These are phyloP conservation scores for Plestiodon gilberti DNA, from an alignment of 2,113 vertebrate species.

Conservation along the genomic window DNA sequence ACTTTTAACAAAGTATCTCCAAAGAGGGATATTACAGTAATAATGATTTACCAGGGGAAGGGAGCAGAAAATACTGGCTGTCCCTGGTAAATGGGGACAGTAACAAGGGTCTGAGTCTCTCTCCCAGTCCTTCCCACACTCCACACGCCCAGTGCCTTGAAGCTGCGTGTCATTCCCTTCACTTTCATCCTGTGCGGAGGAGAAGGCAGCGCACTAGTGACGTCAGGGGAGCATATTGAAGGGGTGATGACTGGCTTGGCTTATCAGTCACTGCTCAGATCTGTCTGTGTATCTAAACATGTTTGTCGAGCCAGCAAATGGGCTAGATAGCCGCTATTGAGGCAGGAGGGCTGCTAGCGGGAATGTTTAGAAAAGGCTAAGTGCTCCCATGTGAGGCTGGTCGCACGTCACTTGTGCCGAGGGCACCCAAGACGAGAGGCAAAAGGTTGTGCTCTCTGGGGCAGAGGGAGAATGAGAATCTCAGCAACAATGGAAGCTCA, in stretches of 20 bases:
- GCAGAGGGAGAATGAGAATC: neutral
- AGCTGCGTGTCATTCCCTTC: neutral
- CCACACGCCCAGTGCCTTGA: neutral
- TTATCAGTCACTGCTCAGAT: conserved; percentile 25
- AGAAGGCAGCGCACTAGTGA: neutral
- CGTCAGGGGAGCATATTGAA: neutral
- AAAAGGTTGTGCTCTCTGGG: accelerated
- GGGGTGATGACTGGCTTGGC: neutral
- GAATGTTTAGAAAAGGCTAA: conserved; percentile 21
- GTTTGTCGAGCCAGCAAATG: conserved; percentile 34
- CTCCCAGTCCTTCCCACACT: neutral
- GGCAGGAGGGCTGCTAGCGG: accelerated
- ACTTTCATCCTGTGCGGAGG: neutral
- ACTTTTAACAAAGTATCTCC: no score
- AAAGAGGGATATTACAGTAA: no score
- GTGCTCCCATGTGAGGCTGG: neutral
- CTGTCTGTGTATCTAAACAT: conserved; percentile 20
- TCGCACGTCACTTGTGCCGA: neutral
- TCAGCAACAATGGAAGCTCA: neutral
- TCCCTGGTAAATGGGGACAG: no score
- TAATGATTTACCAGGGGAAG: no score
- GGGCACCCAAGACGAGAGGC: accelerated
- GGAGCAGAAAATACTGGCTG: no score
- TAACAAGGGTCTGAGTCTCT: no score
- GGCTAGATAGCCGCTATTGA: neutral